These are phyloP conservation scores for Drosophila ustulata DNA, from an alignment of 2,888 invertebrate species.

Conservation along the genomic window DNA sequence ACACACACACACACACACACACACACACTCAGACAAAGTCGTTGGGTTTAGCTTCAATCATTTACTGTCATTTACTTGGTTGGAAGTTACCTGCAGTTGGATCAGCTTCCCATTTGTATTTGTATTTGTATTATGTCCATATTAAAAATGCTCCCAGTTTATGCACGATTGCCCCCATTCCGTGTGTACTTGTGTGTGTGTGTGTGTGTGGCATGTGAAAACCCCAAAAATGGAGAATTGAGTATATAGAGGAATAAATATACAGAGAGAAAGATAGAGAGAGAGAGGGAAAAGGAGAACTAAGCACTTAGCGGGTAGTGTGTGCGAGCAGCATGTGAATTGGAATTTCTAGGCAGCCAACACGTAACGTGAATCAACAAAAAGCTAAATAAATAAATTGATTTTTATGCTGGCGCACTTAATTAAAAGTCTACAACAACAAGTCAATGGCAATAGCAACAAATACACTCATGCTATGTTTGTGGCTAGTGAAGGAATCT, in stretches of 20 bases:
- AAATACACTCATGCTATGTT: slow-evolving; percentile 2
- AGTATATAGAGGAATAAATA: background rate
- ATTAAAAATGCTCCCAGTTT: slow-evolving; percentile 55
- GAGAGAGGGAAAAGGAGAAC: background rate
- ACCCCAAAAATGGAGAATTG: background rate
- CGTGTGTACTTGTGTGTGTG: slow-evolving; percentile 13
- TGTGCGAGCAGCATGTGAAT: slow-evolving; percentile 8
- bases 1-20: slow-evolving; percentile 17
- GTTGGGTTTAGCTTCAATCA: slow-evolving; percentile 73
- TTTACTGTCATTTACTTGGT: slow-evolving; percentile 82
- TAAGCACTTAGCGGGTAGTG: slow-evolving; percentile 7
- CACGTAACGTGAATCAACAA: slow-evolving; percentile 42
- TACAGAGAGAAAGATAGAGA: background rate
- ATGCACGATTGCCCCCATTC: slow-evolving; percentile 66
- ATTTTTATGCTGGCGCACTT: slow-evolving; percentile 54
- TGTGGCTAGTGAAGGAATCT: slow-evolving; percentile 14
- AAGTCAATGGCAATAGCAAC: background rate
- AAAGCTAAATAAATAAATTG: slow-evolving; percentile 64
- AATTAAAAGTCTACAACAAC: slow-evolving; percentile 56
- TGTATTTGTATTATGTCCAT: slow-evolving; percentile 52
- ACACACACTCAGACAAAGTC: slow-evolving; percentile 34
- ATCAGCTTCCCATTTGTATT: slow-evolving; percentile 33
- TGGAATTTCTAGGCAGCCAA: slow-evolving; percentile 35
- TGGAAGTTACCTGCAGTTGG: slow-evolving; percentile 57
- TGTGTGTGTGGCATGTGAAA: slow-evolving; percentile 40